Percentiles rank a stretch among this genome's conserved stretches.
phyloP scores from a whole-genome alignment of 64 coral and sea anemone species.

The Porites australiensis region DNA sequence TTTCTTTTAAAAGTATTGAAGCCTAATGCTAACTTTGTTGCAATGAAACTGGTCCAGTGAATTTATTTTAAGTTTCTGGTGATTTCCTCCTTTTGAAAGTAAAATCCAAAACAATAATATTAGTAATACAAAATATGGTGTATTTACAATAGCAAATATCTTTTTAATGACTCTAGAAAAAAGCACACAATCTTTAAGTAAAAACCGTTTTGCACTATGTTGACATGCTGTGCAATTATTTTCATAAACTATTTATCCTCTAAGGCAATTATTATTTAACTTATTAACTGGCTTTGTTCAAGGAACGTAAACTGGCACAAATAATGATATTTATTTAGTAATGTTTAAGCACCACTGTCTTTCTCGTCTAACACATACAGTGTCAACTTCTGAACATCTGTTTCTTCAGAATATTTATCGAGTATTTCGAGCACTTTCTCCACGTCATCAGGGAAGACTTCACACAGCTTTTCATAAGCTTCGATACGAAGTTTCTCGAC shows the following conservation, averaged over 20 bases:
- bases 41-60: too few relatives aligned
- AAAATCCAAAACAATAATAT: too few relatives aligned
- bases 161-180: background rate
- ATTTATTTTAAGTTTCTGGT: too few relatives aligned
- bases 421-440: constrained; percentile 81
- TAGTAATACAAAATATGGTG: too few relatives aligned
- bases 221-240: constrained; percentile 16
- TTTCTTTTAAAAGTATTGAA: too few relatives aligned
- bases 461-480: constrained; percentile 78
- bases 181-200: background rate
- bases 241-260: background rate
- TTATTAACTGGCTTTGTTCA: too few relatives aligned
- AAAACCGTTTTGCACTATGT: constrained; percentile 6
- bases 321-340: too few relatives aligned
- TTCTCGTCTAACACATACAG: constrained; percentile 61
- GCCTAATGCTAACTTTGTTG: too few relatives aligned
- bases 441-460: constrained; percentile 82
- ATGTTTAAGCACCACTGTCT: constrained; percentile 9
- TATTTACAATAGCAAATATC: background rate
- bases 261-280: too few relatives aligned
- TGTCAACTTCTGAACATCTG: constrained; percentile 62
- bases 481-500: constrained; percentile 63
- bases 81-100: too few relatives aligned
- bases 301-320: too few relatives aligned
- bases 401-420: constrained; percentile 75